Conservation (phyloP, 2,888 invertebrate species). For the Formica aserva region DNA sequence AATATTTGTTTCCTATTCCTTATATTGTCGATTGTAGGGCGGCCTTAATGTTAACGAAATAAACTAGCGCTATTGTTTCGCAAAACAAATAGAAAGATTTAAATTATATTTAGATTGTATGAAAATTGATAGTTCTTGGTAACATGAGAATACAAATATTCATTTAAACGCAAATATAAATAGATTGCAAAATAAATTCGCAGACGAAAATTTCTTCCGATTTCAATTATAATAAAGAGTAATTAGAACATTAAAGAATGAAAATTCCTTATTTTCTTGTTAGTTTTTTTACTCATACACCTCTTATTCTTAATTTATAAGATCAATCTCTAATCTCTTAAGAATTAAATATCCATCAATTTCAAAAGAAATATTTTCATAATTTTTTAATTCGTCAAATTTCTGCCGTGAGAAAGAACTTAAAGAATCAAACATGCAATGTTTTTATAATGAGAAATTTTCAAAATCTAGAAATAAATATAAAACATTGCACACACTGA, state of each 20-base stretch:
- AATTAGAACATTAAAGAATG: not conserved
- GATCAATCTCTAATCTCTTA: not conserved
- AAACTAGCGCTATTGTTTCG: not conserved
- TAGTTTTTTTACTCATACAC: not conserved
- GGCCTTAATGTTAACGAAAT: not conserved
- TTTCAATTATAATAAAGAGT: not conserved
- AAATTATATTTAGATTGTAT: not conserved
- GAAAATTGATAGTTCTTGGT: not conserved
- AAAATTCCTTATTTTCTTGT: not conserved
- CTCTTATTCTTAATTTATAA: not conserved
- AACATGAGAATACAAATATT: not conserved
- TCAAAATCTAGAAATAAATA: not conserved
- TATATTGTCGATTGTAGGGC: too few species aligned
- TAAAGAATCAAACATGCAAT: not conserved
- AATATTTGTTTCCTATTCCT: too few species aligned
- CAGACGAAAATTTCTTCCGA: not conserved
- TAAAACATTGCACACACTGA: not conserved
- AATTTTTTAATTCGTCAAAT: not conserved
- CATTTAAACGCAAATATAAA: not conserved
- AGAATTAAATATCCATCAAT: not conserved
- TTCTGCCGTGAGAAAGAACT: not conserved
- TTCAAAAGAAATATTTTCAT: slow-evolving; percentile 21
- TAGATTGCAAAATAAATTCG: not conserved
- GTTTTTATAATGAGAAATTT: not conserved
- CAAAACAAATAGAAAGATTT: not conserved